Conservation (phyloP, 1,140 invertebrate species). For the Notospermus geniculatus region DNA sequence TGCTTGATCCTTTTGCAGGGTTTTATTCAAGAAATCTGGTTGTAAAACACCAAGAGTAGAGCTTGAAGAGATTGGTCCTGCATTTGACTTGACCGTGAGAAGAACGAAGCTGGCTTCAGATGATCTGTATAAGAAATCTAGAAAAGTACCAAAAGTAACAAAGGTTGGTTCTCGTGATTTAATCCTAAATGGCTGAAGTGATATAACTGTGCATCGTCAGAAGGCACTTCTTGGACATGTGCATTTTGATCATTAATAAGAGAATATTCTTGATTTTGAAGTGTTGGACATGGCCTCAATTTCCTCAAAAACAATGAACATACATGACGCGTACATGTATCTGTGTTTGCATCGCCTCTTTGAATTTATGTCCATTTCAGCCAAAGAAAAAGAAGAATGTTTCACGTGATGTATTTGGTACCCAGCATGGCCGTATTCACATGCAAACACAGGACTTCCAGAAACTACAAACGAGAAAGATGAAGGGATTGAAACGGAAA, state of each 20-base stretch:
- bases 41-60: conserved; percentile 83
- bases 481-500: conserved; percentile 74
- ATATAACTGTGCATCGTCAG: too few species aligned
- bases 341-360: too few species aligned
- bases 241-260: too few species aligned
- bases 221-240: too few species aligned
- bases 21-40: conserved; percentile 88
- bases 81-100: conserved; percentile 81
- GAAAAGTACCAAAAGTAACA: conserved; percentile 78
- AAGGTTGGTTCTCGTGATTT: conserved; percentile 61
- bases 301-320: too few species aligned
- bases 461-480: conserved; percentile 86
- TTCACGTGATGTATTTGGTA: conserved; percentile 79
- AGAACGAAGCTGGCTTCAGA: conserved; percentile 85
- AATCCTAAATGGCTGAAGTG: too few species aligned
- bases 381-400: conserved; percentile 89
- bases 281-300: too few species aligned
- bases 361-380: conserved; percentile 56
- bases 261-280: too few species aligned
- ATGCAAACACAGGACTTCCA: conserved; percentile 84
- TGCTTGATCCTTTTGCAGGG: conserved; percentile 59
- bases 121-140: conserved; percentile 85
- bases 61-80: conserved; percentile 90
- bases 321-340: too few species aligned
- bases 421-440: conserved; percentile 87